These are phyloP conservation scores for Idaea biselata DNA, from an alignment of 2,888 invertebrate species.

Conservation along the genomic window DNA sequence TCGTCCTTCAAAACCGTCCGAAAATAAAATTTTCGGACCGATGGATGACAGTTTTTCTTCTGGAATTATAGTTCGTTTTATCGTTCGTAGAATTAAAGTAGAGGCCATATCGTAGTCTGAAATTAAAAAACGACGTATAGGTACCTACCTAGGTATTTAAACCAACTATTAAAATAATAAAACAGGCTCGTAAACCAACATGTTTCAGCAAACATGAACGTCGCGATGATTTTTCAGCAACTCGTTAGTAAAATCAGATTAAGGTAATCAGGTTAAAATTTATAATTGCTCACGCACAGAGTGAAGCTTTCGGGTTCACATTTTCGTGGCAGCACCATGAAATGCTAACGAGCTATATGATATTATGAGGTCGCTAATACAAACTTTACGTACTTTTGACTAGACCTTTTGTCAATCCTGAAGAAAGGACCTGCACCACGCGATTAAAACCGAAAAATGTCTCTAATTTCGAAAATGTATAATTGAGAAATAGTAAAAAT, in stretches of 20 bases:
- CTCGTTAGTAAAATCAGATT: constrained; percentile 34
- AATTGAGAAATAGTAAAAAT: too few relatives aligned
- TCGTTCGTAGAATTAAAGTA: too few relatives aligned
- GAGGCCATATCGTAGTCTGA: too few relatives aligned
- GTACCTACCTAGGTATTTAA: background rate
- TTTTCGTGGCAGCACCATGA: constrained; percentile 50
- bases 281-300: constrained; percentile 50
- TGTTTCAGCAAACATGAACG: constrained; percentile 17
- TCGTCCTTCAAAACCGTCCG: too few relatives aligned
- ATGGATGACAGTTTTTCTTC: too few relatives aligned
- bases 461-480: too few relatives aligned
- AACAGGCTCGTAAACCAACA: background rate
- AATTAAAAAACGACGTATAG: too few relatives aligned
- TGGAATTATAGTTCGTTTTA: too few relatives aligned
- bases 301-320: constrained; percentile 23
- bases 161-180: background rate
- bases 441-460: too few relatives aligned
- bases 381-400: constrained; percentile 7
- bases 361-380: constrained; percentile 44
- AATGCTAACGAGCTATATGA: constrained; percentile 53
- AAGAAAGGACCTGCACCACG: too few relatives aligned
- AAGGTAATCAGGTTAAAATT: constrained; percentile 49
- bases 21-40: too few relatives aligned
- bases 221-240: constrained; percentile 30
- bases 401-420: too few relatives aligned